phyloP scores from a whole-genome alignment of 2,113 vertebrate species.

The Echinops telfairi region DNA sequence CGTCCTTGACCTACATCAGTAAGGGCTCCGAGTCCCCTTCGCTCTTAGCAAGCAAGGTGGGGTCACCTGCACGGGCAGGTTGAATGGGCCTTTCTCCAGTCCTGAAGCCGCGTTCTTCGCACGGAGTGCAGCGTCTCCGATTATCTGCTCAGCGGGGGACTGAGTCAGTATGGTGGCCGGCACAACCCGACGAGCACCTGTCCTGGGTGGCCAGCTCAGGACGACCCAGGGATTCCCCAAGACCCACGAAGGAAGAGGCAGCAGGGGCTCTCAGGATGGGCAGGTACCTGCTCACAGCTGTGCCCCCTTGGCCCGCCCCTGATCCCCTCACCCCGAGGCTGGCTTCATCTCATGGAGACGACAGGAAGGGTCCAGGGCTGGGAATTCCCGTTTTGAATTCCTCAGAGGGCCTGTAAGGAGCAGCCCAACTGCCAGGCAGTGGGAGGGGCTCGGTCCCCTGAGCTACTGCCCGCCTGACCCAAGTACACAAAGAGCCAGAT shows the following conservation, averaged over 20 bases:
- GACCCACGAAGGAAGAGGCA: not conserved
- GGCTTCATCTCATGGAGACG: not conserved
- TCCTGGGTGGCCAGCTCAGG: not conserved
- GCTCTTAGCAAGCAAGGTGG: no score
- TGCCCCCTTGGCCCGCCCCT: no score
- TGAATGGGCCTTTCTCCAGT: no score
- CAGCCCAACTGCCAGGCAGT: not conserved
- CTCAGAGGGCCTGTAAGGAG: not conserved
- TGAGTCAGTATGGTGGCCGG: no score
- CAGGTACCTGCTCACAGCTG: no score
- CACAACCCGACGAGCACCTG: no score
- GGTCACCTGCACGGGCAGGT: no score
- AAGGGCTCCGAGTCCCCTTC: no score
- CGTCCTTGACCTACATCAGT: no score
- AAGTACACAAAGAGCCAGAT: not conserved
- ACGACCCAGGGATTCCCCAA: not conserved
- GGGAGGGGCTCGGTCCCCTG: not conserved
- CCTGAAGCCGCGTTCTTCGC: no score
- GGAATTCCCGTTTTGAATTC: not conserved
- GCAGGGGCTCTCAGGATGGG: not conserved
- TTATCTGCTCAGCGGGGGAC: no score
- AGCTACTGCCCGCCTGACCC: accelerated
- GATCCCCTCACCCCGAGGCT: not conserved
- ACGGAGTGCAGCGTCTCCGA: no score
- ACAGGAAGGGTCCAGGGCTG: not conserved